Evolutionary conservation across 2,888 invertebrate genomes (phyloP).

Genomic region (Argyra leucocephala): DNA sequence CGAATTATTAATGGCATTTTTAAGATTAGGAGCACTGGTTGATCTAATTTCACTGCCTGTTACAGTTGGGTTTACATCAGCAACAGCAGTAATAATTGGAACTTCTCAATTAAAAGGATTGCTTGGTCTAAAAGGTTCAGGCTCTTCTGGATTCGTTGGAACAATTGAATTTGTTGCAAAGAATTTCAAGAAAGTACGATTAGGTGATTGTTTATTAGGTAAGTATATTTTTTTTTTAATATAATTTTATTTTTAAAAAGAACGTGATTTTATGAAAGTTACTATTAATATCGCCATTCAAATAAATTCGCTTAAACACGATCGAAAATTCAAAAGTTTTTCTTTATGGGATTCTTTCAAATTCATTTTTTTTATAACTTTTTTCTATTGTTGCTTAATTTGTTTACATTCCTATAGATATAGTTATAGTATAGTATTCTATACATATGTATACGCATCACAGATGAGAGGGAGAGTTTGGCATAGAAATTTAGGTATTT

Average conservation of each 20-base stretch:
- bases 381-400: background rate
- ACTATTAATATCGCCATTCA: background rate
- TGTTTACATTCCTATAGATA: slow-evolving; percentile 1
- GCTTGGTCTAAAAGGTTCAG: slow-evolving; percentile 58
- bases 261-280: background rate
- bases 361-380: background rate
- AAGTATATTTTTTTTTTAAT: background rate
- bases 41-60: slow-evolving; percentile 86
- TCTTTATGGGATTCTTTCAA: background rate
- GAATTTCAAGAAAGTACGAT: slow-evolving; percentile 58
- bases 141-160: slow-evolving; percentile 64
- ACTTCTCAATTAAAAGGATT: slow-evolving; percentile 60
- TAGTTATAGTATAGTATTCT: too few relatives aligned
- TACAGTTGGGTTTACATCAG: slow-evolving; percentile 82
- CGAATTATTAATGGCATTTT: slow-evolving; percentile 69
- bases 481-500: too few relatives aligned
- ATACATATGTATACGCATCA: too few relatives aligned
- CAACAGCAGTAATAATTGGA: slow-evolving; percentile 82
- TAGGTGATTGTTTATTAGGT: slow-evolving; percentile 57
- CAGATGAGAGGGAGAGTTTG: too few relatives aligned
- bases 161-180: slow-evolving; percentile 59
- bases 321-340: too few relatives aligned
- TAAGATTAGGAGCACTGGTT: slow-evolving; percentile 76
- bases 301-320: too few relatives aligned
- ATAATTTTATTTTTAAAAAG: background rate